Conservation (phyloP, 35 echinoderm and acorn worm genomes). For the Hemicentrotus pulcherrimus region DNA sequence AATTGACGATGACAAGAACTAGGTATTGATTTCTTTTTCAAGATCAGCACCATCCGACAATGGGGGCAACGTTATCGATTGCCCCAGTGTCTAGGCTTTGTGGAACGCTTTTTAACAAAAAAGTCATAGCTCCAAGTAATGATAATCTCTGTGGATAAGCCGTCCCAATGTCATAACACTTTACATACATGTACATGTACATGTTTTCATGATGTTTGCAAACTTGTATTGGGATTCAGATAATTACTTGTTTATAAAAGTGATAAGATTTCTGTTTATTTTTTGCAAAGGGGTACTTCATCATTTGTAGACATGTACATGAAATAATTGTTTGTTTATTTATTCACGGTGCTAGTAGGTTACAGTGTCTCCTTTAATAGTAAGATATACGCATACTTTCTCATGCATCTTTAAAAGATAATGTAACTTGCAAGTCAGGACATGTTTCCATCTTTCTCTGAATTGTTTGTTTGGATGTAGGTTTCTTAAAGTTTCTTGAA, state of each 20-base stretch:
- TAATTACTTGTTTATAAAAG: neutral
- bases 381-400: too few species aligned
- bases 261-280: neutral
- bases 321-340: too few species aligned
- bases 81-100: neutral
- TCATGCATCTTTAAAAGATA: too few species aligned
- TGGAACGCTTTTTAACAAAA: neutral
- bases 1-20: conserved; percentile 21
- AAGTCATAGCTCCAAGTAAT: neutral
- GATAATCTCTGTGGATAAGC: neutral
- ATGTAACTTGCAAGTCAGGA: neutral
- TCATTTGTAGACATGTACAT: too few species aligned
- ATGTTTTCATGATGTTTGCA: neutral
- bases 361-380: too few species aligned
- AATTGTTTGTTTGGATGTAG: neutral
- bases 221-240: neutral
- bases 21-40: neutral
- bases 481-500: neutral
- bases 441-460: neutral
- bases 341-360: too few species aligned
- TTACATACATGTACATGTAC: neutral
- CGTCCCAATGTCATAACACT: neutral
- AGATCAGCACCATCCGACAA: neutral
- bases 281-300: too few species aligned
- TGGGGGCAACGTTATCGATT: neutral